These are phyloP conservation scores for Ochropacha duplaris DNA, from an alignment of 2,888 invertebrate genomes.

Conservation along the genomic window DNA sequence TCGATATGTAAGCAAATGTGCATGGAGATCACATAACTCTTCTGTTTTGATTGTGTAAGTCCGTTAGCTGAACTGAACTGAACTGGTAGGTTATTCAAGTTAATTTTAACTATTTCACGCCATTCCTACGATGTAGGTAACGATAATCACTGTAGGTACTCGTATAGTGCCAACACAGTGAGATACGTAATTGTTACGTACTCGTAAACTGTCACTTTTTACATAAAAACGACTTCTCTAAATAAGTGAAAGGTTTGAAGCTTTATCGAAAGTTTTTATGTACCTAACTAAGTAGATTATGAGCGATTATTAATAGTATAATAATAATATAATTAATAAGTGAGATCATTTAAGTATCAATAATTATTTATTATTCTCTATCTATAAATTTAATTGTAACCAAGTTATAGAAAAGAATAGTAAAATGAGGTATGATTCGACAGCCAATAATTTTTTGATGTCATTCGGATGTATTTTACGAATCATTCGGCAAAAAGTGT, in stretches of 20 bases:
- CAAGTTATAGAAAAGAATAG: too few relatives aligned
- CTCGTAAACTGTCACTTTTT: not conserved
- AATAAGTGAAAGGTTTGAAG: too few relatives aligned
- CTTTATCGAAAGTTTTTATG: too few relatives aligned
- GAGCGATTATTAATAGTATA: too few relatives aligned
- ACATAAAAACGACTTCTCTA: not conserved
- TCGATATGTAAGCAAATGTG: conserved; percentile 17
- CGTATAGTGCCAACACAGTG: not conserved
- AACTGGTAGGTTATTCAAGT: conserved; percentile 4
- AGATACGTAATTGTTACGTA: not conserved
- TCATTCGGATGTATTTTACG: conserved; percentile 13
- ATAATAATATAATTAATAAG: too few relatives aligned
- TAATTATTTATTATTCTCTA: too few relatives aligned
- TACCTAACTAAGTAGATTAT: too few relatives aligned
- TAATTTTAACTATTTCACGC: not conserved
- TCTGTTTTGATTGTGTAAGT: conserved; percentile 13
- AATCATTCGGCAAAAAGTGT: conserved; percentile 32
- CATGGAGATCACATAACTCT: conserved; percentile 17
- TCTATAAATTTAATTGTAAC: too few relatives aligned
- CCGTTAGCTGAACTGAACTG: conserved; percentile 1
- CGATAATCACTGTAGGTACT: not conserved
- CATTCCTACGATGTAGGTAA: not conserved
- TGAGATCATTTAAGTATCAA: not conserved
- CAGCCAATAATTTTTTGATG: not conserved
- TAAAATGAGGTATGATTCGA: too few relatives aligned